phyloP scores from a whole-genome alignment of 1,140 invertebrate genomes.

The Agraylea sexmaculata region DNA sequence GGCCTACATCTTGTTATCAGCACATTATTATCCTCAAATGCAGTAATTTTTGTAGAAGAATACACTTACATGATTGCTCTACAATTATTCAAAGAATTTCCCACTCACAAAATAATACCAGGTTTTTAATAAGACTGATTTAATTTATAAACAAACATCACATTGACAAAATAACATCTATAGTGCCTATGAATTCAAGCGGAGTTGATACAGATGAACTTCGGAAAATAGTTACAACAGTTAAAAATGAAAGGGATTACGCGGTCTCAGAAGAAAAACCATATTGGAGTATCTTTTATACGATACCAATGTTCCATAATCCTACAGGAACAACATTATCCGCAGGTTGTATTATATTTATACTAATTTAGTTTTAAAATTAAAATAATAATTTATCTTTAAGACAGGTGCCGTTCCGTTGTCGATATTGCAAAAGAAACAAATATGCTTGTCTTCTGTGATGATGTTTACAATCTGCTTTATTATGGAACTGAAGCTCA shows the following conservation, averaged over 20 bases:
- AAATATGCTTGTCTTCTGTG: constrained; percentile 46
- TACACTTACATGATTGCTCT: constrained; percentile 55
- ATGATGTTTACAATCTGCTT: constrained; percentile 57
- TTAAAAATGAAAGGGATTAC: constrained; percentile 1
- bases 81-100: constrained; percentile 43
- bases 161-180: constrained; percentile 23
- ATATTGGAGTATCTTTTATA: constrained; percentile 51
- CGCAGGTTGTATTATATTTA: constrained; percentile 29
- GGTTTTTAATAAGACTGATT: constrained; percentile 22
- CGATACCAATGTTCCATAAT: constrained; percentile 54
- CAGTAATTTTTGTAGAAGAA: constrained; percentile 54
- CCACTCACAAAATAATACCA: constrained; percentile 43
- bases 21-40: constrained; percentile 43
- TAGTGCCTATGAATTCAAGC: constrained; percentile 43
- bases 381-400: too few species aligned
- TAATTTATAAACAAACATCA: constrained; percentile 3
- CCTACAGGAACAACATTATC: constrained; percentile 45
- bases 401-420: constrained; percentile 37
- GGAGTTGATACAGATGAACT: constrained; percentile 40
- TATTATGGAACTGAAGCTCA: constrained; percentile 34
- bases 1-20: constrained; percentile 47
- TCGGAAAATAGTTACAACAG: constrained; percentile 5
- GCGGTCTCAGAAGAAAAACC: constrained; percentile 31
- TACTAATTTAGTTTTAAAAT: background rate
- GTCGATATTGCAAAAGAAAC: constrained; percentile 43